A percentile compares a stretch with the other conserved stretches of the same genome.
Conservation (phyloP, 2,113 vertebrate species). For the Hymenochirus boettgeri region DNA sequence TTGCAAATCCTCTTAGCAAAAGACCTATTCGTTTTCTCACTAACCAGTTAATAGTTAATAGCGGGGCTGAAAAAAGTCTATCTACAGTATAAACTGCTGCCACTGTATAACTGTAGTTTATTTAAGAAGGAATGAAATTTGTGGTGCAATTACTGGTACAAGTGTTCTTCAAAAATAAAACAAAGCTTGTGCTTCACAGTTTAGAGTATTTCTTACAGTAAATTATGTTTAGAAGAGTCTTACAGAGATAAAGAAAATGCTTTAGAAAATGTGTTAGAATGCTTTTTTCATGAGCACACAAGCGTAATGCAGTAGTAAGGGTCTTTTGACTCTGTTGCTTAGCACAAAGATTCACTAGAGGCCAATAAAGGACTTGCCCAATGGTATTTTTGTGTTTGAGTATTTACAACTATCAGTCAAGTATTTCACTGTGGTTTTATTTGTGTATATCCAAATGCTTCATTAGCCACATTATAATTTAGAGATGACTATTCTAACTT, state of each 20-base stretch:
- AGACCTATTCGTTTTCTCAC: neutral
- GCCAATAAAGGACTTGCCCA: neutral
- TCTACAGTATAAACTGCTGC: neutral
- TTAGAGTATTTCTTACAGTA: neutral
- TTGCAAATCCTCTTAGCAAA: neutral
- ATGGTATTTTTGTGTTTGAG: neutral
- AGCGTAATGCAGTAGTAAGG: accelerated
- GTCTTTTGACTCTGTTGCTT: neutral
- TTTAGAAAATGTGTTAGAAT: neutral
- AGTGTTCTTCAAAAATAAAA: conserved; percentile 1
- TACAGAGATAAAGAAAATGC: conserved; percentile 7
- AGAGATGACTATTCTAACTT: neutral
- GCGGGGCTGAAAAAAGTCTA: neutral
- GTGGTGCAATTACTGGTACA: conserved; percentile 5
- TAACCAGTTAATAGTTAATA: neutral
- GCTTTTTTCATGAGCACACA: neutral
- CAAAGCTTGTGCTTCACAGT: neutral
- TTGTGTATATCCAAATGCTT: conserved; percentile 11
- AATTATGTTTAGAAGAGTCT: neutral
- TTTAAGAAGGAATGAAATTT: neutral
- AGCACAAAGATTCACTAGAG: conserved; percentile 9
- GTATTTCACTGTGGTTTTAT: neutral
- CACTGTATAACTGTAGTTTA: neutral
- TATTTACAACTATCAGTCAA: conserved; percentile 5
- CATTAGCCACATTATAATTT: conserved; percentile 2